Evolutionary conservation across 2,797 vertebrate genomes (phyloP).

Genomic region (Enteromius afrohamiltoni): DNA sequence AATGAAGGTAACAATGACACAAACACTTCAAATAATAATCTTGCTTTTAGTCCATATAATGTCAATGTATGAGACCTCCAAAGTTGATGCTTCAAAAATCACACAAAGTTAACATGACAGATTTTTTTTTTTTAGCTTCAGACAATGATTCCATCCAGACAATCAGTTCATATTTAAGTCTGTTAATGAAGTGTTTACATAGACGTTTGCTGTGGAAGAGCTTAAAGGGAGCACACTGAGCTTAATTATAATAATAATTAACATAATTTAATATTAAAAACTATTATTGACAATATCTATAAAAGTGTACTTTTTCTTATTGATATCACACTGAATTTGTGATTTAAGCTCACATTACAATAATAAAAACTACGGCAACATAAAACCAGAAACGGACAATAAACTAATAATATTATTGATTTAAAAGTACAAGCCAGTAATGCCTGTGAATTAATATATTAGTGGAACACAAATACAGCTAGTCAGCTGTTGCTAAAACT

Average conservation of each 20-base stretch:
- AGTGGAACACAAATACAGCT: not conserved
- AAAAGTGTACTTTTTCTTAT: not conserved
- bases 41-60: not conserved
- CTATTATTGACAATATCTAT: not conserved
- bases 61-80: not conserved
- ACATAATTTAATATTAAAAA: not conserved
- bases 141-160: not conserved
- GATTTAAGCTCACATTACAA: not conserved
- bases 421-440: not conserved
- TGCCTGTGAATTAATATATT: slow-evolving; percentile 1
- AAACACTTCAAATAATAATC: not conserved
- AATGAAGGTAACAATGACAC: not conserved
- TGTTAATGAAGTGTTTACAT: not conserved
- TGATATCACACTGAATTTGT: not conserved
- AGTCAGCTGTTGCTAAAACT: not conserved
- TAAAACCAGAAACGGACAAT: not conserved
- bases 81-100: not conserved
- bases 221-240: not conserved
- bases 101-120: not conserved
- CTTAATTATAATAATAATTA: too few relatives aligned
- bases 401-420: not conserved
- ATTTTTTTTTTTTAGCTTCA: not conserved
- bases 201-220: not conserved
- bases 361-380: not conserved
- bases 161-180: not conserved